Base-by-base conservation (phyloP, 2,888 invertebrate species). In the Bombylius major region DNA sequence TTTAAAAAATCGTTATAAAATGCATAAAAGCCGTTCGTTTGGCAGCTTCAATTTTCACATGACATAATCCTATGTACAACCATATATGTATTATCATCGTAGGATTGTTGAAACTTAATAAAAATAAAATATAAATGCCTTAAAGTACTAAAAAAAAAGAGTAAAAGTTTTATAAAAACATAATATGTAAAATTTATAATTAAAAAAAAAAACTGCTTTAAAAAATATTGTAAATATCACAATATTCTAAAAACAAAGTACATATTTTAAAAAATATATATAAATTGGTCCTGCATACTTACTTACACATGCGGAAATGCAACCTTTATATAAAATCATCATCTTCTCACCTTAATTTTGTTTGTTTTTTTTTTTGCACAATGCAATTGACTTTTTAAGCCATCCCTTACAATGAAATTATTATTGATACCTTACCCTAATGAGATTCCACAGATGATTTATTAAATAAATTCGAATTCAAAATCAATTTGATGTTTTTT, bases 21-120 rank as follows among this genome's bases (percentile, higher is more conserved):
- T 59, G 56, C 64, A 63, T 55, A 42, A 59, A 58, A 60, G 60
- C 66, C 66, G 64, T 66, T 69, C 60, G 64, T 66, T 69, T 60
- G 61, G 66, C 68, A 67, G 67, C 62, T 58, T 50, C 55, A 56
- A 42, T 11, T 36, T 36, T 36, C 34, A 11, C 11, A 42, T 45
- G 56, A 53, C 49, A 54, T 56, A 54, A 62, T 56, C 54, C 49
- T 61, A 69, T 68, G 69, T 68, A 64, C 60, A 65, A 67, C 67
- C 70, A 68, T 70, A 69, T 68, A 70, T 66, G 33, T 49, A 42
- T 42, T 42, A 11, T 42, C 12, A 23, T 23, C 23, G 23, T 23
- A 23, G 23, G 23, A 23, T 23, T 23, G 23, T 23, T 23, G 23
- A 23, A 23, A 23, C 23, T 23, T 23, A 23, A 23, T 23, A 23